Base-by-base conservation (phyloP, 2,888 invertebrate species). In the Unio delphinus region DNA sequence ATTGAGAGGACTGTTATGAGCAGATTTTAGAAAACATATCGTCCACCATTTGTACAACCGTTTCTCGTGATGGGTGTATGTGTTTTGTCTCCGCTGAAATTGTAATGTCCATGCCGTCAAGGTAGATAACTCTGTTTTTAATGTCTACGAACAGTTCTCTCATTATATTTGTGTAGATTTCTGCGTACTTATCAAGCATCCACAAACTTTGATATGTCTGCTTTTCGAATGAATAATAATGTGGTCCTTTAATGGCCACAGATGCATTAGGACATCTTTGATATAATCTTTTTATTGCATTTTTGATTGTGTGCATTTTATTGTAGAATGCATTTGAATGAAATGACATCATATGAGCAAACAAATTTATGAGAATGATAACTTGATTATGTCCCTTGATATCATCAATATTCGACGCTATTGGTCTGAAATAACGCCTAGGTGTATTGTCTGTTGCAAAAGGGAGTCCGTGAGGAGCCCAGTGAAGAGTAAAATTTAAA, bases 131-230 rank as follows among this genome's bases (percentile, higher is more conserved):
- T 57, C 65, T 65, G 55, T 76, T 71, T n/a, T 54, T 54, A 17
- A 76, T 30, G 57, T 63, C 57, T n/a, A 28, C 64, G 60, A 76
- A 73, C 34, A 64, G 69, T 28, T 69, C 65, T 23, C 68, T 59
- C 8, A 76, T 65, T 34, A 71, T 65, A 23, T 69, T 56, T 30
- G 65, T 61, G 55, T 76, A 76, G 58, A 76, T 45, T 18, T 65
- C 65, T 6, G 73, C 69, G 66, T 76, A 76, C 20, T 57, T 67
- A 55, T 76, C 76, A 23, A 72, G 73, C 76, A 76, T 76, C 76
- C 76, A 76, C 55, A 76, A 63, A 20, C 68, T 72, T 26, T 67
- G 67, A 34, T 72, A 70, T 6, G 26, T 8, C 54, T 67, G 61
- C 67, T 63, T 73, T 56, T 64, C 71, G 68, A 73, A 73, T 5